Evolutionary conservation across 1,140 invertebrate genomes (phyloP).

Genomic region (Neodiprion virginianus): DNA sequence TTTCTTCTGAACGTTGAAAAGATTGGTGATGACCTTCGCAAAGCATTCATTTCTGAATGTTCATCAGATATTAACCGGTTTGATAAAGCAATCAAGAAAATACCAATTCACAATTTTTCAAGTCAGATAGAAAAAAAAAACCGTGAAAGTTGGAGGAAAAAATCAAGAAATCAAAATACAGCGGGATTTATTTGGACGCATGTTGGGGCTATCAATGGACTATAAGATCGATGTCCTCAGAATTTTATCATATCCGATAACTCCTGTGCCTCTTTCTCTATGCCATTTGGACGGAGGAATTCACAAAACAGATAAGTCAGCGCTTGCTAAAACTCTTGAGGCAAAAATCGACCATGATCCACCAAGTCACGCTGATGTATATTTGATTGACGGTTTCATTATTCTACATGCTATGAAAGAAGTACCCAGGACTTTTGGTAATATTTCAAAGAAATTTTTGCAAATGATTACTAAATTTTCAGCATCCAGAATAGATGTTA

Average conservation of each 20-base stretch:
- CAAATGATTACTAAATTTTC: slow-evolving; percentile 29
- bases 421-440: slow-evolving; percentile 27
- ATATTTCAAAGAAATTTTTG: slow-evolving; percentile 35
- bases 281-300: slow-evolving; percentile 34
- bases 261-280: slow-evolving; percentile 33
- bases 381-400: slow-evolving; percentile 31
- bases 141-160: not conserved
- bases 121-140: slow-evolving; percentile 21
- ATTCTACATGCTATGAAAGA: slow-evolving; percentile 38
- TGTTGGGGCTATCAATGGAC: slow-evolving; percentile 32
- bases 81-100: slow-evolving; percentile 24
- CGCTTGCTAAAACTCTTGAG: slow-evolving; percentile 19
- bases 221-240: slow-evolving; percentile 28
- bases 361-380: slow-evolving; percentile 24
- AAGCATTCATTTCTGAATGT: slow-evolving; percentile 31
- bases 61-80: slow-evolving; percentile 22
- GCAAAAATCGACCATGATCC: slow-evolving; percentile 22
- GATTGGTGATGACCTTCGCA: slow-evolving; percentile 22
- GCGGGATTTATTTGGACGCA: slow-evolving; percentile 32
- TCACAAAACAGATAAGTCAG: slow-evolving; percentile 24
- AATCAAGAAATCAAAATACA: slow-evolving; percentile 20
- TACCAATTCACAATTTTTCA: slow-evolving; percentile 16
- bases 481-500: slow-evolving; percentile 1
- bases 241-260: slow-evolving; percentile 34
- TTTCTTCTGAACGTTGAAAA: slow-evolving; percentile 17